Evolutionary conservation across 2,797 vertebrate genomes (phyloP), one percentile per base, ranked within the genome.

Genomic region (Lepilemur septentrionalis): DNA sequence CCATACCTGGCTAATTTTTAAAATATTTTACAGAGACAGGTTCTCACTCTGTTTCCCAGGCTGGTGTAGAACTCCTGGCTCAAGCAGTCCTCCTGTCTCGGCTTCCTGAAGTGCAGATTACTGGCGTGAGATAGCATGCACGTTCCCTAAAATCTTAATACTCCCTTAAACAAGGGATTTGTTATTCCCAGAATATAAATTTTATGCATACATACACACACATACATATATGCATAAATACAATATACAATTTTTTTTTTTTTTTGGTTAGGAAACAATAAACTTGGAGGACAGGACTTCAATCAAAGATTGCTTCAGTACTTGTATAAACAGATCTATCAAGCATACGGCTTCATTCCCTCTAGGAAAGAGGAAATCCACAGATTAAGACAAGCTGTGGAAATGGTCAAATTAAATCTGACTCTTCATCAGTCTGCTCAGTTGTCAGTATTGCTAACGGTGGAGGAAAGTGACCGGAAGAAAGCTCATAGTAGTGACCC

Each of bases 201-300:
- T 41, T 80, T 59, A n/a, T 70, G 59, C 1, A 70, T 43, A 72
- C 6, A 4, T 46, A 52, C 1, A n/a, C 9, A 38, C 15, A 4
- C 25, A 38, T 9, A 55, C 5, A 25, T 5, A 76, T 11, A 41
- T 18, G 38, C 10, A 32, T 82, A 61, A 88, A 52, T 81, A 28
- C 92, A 81, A 96, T 28, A 50, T 50, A 65, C 50, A 41, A n/a
- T n/a, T n/a, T 35, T 61, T 90, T 76, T 95, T 0, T 89, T 97
- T 97, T 90, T 43, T 93, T 22, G 98, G 97, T 95, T 97, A 99
- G 99, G 99, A 94, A 99, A 99, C 97, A 99, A 99, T 98, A 99
- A 99, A 97, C 99, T 99, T 28, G 99, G 99, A 90, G 99, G 99
- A 63, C 99, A 99, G 90, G 99, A 99, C 98, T 99, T 99, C 98